A percentile compares a stretch with the other conserved stretches of the same genome.
Evolutionary conservation across 2,113 vertebrate species (phyloP).

Genomic region (Corythaixoides concolor): DNA sequence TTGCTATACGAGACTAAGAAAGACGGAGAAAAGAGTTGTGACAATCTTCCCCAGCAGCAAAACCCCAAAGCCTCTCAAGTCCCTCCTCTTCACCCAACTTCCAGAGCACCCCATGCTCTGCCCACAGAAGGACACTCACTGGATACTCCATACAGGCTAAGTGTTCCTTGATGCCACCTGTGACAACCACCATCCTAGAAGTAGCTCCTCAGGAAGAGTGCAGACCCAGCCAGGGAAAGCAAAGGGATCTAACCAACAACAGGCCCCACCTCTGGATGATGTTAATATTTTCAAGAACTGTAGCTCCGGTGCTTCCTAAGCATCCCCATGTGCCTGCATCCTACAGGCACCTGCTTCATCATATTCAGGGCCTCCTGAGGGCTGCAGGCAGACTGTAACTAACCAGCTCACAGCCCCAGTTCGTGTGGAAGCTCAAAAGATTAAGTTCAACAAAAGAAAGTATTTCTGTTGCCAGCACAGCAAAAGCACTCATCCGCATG

Average conservation of each 20-base stretch:
- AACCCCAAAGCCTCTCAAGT: background rate
- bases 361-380: background rate
- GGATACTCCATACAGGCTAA: background rate
- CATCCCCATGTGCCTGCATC: background rate
- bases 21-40: background rate
- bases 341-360: background rate
- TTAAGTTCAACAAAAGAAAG: background rate
- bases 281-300: background rate
- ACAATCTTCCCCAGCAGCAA: background rate
- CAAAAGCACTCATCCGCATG: background rate
- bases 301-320: background rate
- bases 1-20: conserved; percentile 89
- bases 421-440: background rate
- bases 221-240: background rate
- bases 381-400: background rate
- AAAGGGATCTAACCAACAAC: background rate
- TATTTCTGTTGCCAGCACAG: background rate
- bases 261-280: background rate
- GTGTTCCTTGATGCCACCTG: background rate
- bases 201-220: background rate
- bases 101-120: background rate
- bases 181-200: background rate
- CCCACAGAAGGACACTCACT: background rate
- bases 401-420: background rate
- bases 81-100: background rate